Conservation (phyloP, 1,140 invertebrate species). For the Drosophila sp. region DNA sequence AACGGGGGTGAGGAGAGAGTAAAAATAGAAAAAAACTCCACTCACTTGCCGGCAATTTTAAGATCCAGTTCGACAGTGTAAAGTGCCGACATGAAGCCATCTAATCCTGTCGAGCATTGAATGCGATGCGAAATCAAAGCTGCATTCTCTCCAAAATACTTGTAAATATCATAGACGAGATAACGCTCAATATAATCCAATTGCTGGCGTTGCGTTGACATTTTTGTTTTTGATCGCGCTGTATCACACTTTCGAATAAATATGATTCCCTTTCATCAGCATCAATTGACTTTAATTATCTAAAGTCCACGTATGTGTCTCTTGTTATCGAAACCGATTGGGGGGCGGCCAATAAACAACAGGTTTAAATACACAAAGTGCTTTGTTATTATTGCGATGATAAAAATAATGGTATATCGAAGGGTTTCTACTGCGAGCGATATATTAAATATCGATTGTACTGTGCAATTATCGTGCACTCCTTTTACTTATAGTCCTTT, state of each 20-base stretch:
- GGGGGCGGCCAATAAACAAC: neutral
- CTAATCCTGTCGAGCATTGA: conserved; percentile 64
- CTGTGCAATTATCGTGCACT: too few relatives aligned
- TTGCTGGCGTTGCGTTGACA: conserved; percentile 66
- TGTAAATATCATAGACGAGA: conserved; percentile 66
- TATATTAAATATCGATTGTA: too few relatives aligned
- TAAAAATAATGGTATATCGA: too few relatives aligned
- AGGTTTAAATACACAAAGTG: neutral
- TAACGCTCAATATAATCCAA: conserved; percentile 67
- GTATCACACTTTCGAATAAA: neutral
- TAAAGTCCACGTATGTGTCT: conserved; percentile 17
- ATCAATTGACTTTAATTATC: conserved; percentile 22
- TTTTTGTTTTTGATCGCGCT: conserved; percentile 20
- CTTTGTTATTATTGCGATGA: neutral
- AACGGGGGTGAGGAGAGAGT: neutral
- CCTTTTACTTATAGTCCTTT: too few relatives aligned
- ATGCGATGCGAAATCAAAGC: conserved; percentile 50
- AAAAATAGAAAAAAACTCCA: neutral
- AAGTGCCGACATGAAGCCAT: conserved; percentile 81
- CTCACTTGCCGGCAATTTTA: conserved; percentile 31
- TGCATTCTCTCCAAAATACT: conserved; percentile 57
- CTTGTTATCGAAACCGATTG: conserved; percentile 5
- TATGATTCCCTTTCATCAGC: neutral
- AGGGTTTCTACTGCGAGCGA: too few relatives aligned
- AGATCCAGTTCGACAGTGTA: conserved; percentile 71